Percentiles rank a stretch among this genome's conserved stretches.
These are phyloP conservation scores for Phyllostomus discolor DNA, from an alignment of 2,113 vertebrate species.

Conservation along the genomic window DNA sequence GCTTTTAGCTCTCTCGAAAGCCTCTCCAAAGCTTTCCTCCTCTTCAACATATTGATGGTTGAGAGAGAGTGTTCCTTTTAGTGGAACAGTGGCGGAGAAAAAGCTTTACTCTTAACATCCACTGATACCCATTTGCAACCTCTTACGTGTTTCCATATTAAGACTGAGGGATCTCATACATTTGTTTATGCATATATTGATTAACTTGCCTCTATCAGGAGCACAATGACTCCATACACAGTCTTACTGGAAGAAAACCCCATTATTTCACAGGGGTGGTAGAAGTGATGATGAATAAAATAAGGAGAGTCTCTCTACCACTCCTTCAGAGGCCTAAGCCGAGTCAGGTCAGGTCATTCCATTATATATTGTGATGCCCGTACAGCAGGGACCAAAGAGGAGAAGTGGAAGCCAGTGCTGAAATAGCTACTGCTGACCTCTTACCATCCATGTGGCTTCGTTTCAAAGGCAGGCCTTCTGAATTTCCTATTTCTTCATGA, in stretches of 20 bases:
- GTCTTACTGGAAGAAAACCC: background rate
- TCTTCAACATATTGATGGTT: background rate
- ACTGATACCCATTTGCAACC: background rate
- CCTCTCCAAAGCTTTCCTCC: background rate
- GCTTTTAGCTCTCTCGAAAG: background rate
- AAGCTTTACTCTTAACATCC: background rate
- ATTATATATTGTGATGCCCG: background rate
- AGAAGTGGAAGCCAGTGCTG: background rate
- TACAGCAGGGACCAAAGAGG: background rate
- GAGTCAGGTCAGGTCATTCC: background rate
- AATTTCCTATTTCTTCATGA: background rate
- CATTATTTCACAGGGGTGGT: background rate
- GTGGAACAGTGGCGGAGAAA: background rate
- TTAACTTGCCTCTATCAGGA: background rate
- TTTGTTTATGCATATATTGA: background rate
- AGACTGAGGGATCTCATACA: background rate
- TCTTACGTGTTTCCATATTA: background rate
- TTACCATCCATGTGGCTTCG: background rate
- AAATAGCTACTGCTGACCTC: background rate
- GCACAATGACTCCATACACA: background rate
- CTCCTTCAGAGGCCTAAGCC: background rate
- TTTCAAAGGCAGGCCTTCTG: background rate
- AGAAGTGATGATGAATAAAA: background rate
- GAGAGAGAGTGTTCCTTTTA: background rate
- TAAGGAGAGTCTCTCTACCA: background rate